Base-by-base conservation (phyloP, 2,113 vertebrate species). In the Crypturellus undulatus region DNA sequence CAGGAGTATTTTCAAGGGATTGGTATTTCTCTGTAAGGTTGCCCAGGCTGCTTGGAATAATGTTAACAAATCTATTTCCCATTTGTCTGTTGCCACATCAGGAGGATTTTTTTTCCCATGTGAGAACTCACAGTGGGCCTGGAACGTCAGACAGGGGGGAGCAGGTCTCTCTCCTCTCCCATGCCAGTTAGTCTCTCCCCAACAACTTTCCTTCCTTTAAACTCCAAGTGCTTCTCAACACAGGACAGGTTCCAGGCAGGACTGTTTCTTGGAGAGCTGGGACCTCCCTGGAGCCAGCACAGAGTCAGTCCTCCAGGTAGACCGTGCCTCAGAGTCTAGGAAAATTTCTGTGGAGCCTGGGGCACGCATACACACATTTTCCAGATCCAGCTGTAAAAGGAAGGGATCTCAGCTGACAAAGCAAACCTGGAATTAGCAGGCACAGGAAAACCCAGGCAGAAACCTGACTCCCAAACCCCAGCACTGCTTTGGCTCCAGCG, bases 311-410 rank as follows among this genome's bases (percentile, higher is more conserved):
- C 42, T 83, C 75, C 68, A 90, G 84, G 64, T 12, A 87, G 79
- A 63, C 43, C 32, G 3, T 64, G 58, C 1, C 0, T 85, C 90
- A 90, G 30, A 92, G 72, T 32, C 51, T 67, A 83, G 81, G 81
- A 89, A 91, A 92, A 91, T 75, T 92, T 89, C 81, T 49, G 3
- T 51, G 54, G 70, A 45, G 84, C 75, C 87, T 36, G 68, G 67
- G 91, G 71, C 79, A 45, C 12, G 22, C 54, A 24, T n/a, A 30
- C 45, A 32, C 73, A 26, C 10, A 34, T 12, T 58, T 76, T 54
- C 75, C 79, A 84, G 20, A 76, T 62, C n/a, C 87, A 93, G 43
- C 81, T 90, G 87, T 64, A 79, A 64, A 91, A 76, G 59, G 17
- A 34, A 47, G 45, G n/a, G n/a, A 25, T 34, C 45, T 70, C 34